Percentiles rank a stretch among this genome's conserved stretches.
phyloP scores from a whole-genome alignment of 2,797 vertebrate species.

The Sebastes oblongus region DNA sequence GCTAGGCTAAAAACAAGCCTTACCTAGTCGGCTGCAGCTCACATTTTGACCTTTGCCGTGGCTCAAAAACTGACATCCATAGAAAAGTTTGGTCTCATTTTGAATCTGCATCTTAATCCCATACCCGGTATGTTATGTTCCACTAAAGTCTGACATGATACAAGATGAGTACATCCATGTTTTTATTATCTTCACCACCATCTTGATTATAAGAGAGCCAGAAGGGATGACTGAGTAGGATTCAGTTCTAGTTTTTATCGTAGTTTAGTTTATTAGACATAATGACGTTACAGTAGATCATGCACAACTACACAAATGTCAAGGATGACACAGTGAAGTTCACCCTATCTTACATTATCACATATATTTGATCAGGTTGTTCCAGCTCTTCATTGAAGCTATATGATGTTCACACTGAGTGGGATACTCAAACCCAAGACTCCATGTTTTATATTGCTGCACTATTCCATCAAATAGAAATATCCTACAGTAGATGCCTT shows the following conservation, averaged over 20 bases:
- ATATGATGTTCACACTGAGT: neutral
- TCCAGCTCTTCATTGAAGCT: neutral
- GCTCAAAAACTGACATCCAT: too few relatives aligned
- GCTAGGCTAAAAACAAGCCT: neutral
- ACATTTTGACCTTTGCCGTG: neutral
- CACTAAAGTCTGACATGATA: neutral
- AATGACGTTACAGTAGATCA: neutral
- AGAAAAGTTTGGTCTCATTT: neutral
- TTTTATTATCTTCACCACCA: too few relatives aligned
- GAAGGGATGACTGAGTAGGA: too few relatives aligned
- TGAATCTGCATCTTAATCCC: neutral
- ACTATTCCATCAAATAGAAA: neutral
- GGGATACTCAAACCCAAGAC: neutral
- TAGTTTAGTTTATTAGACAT: neutral
- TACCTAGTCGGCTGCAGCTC: too few relatives aligned
- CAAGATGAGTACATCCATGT: too few relatives aligned
- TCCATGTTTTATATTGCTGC: neutral
- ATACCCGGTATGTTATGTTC: too few relatives aligned
- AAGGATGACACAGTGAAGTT: neutral
- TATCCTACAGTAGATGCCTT: neutral
- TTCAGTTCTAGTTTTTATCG: neutral
- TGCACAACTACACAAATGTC: neutral
- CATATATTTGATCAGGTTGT: neutral
- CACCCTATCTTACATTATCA: neutral
- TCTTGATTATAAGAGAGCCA: rapidly evolving